A percentile compares a stretch with the other conserved stretches of the same genome.
Evolutionary conservation across 2,113 vertebrate species (phyloP).

Genomic region (Mystacornis crossleyi): DNA sequence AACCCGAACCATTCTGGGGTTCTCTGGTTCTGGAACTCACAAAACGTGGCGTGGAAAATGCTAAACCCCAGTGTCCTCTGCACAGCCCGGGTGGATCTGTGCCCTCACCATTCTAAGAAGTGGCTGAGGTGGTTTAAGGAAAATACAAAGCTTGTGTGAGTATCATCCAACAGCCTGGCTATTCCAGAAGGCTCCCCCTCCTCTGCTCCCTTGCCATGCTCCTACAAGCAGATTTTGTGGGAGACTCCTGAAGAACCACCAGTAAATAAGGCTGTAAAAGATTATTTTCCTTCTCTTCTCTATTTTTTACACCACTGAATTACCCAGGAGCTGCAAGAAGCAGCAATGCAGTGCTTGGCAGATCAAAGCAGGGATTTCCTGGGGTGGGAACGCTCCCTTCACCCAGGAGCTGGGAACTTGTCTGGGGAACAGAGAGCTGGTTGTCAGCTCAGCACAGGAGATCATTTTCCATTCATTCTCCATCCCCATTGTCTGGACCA

Average conservation of each 20-base stretch:
- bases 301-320: background rate
- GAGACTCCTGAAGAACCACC: background rate
- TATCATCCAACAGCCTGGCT: no score
- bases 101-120: background rate
- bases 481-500: background rate
- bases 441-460: constrained; percentile 60
- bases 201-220: background rate
- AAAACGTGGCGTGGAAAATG: fast-evolving
- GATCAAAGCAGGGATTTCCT: constrained; percentile 29
- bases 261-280: background rate
- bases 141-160: fast-evolving
- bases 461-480: constrained; percentile 59
- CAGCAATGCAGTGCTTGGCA: background rate
- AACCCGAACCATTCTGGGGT: background rate
- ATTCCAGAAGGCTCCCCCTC: background rate
- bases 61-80: background rate
- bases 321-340: background rate
- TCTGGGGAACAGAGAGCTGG: constrained; percentile 16
- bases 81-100: background rate
- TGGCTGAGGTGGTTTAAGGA: background rate
- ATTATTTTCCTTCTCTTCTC: background rate
- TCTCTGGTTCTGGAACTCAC: background rate
- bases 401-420: constrained; percentile 18
- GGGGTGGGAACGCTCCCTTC: background rate
- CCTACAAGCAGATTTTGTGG: background rate